Evolutionary conservation across 2,888 invertebrate species (phyloP).

Genomic region (Noctuana brunneofusca): DNA sequence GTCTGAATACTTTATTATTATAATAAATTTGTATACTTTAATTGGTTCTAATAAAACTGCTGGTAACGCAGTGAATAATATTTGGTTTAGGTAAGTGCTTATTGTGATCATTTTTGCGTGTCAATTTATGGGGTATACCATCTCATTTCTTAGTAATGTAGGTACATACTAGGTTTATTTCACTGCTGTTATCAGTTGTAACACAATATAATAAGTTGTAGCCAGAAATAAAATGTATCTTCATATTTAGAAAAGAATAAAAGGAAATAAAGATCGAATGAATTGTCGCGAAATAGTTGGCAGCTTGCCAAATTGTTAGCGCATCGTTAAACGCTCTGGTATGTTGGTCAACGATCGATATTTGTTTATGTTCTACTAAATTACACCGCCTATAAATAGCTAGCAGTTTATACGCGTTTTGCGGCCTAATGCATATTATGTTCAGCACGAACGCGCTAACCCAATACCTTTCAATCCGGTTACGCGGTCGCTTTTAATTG

Average conservation of each 20-base stretch:
- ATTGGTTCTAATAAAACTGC: neutral
- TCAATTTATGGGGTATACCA: too few relatives aligned
- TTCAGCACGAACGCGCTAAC: conserved; percentile 9
- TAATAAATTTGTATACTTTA: too few relatives aligned
- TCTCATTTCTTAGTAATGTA: too few relatives aligned
- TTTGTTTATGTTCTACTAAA: conserved; percentile 61
- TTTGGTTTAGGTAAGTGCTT: too few relatives aligned
- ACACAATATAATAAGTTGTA: conserved; percentile 5
- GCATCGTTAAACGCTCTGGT: conserved; percentile 68
- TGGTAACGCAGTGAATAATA: neutral
- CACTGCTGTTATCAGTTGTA: neutral
- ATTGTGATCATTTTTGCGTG: too few relatives aligned
- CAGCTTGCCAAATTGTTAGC: conserved; percentile 66
- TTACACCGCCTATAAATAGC: conserved; percentile 41
- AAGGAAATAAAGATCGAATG: conserved; percentile 57
- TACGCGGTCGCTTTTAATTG: conserved; percentile 14
- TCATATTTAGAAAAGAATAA: conserved; percentile 37
- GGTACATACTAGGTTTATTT: too few relatives aligned
- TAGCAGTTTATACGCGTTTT: conserved; percentile 30
- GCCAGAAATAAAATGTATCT: conserved; percentile 4
- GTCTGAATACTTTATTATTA: neutral
- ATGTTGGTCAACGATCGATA: conserved; percentile 72
- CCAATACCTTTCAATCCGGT: conserved; percentile 7
- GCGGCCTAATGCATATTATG: conserved; percentile 28
- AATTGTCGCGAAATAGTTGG: conserved; percentile 76